Evolutionary conservation across 2,113 vertebrate genomes (phyloP).

Genomic region (Arvicanthis niloticus): DNA sequence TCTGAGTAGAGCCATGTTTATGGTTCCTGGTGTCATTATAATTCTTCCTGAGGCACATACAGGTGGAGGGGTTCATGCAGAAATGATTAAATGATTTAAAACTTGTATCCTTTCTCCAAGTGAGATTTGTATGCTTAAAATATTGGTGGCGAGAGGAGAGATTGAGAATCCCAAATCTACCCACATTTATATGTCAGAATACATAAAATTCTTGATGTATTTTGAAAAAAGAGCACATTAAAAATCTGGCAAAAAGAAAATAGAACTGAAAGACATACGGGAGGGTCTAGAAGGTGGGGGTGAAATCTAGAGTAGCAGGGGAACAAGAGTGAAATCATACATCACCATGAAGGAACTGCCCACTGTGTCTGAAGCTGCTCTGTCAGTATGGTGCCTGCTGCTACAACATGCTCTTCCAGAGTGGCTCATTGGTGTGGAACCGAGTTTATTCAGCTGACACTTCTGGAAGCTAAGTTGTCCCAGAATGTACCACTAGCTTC

Average conservation of each 20-base stretch:
- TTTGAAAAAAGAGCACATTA: background rate
- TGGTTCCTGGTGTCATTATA: background rate
- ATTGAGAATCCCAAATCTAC: background rate
- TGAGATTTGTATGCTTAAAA: background rate
- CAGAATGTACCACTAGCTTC: background rate
- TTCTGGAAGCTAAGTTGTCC: background rate
- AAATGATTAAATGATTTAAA: background rate
- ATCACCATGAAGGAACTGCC: fast-evolving
- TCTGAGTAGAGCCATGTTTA: background rate
- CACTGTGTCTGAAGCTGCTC: background rate
- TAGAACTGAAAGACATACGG: background rate
- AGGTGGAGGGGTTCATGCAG: slow-evolving; percentile 23
- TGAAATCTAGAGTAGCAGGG: background rate
- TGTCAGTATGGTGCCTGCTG: background rate
- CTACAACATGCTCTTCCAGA: background rate
- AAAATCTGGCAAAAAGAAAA: background rate
- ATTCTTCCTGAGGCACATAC: background rate
- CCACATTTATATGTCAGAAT: background rate
- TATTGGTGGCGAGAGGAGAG: background rate
- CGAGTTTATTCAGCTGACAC: background rate
- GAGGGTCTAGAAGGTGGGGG: background rate
- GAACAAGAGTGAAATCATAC: background rate
- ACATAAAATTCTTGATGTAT: background rate
- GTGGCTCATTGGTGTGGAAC: background rate
- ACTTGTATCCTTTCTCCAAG: background rate